Evolutionary conservation across 1,140 invertebrate species (phyloP).

Genomic region (Aphelenchoides fujianensis): DNA sequence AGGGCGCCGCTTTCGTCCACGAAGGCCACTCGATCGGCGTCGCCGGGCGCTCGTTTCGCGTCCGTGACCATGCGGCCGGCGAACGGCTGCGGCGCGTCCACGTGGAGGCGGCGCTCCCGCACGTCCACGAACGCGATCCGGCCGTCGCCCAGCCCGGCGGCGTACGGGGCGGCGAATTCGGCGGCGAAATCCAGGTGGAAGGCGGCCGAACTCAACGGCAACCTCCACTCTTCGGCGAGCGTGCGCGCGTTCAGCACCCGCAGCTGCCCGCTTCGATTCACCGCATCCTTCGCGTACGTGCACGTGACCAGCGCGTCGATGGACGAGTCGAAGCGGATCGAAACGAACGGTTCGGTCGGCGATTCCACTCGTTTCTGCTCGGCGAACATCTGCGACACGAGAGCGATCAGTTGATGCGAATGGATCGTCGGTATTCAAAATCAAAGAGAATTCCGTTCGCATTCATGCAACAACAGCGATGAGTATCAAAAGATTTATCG

Average conservation of each 20-base stretch:
- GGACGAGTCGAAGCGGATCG: neutral
- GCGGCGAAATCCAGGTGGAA: neutral
- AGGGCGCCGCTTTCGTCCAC: neutral
- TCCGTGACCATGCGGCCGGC: conserved; percentile 6
- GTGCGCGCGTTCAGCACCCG: neutral
- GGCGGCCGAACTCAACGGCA: neutral
- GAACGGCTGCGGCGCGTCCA: neutral
- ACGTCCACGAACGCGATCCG: neutral
- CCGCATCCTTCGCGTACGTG: neutral
- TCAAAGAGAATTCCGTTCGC: too few relatives aligned
- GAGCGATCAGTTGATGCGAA: too few relatives aligned
- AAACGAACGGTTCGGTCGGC: neutral
- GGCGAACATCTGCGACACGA: neutral
- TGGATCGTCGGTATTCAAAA: too few relatives aligned
- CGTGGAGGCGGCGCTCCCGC: neutral
- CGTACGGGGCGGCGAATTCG: neutral
- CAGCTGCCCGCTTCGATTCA: conserved; percentile 1
- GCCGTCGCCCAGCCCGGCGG: neutral
- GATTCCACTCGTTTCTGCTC: neutral
- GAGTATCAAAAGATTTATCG: neutral
- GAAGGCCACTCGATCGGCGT: neutral
- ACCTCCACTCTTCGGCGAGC: neutral
- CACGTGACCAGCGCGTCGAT: neutral
- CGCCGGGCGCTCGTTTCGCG: neutral
- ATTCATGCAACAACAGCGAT: too few relatives aligned